These are phyloP conservation scores for Mormyrus iriodes DNA, from an alignment of 2,113 vertebrate species.

Conservation along the genomic window DNA sequence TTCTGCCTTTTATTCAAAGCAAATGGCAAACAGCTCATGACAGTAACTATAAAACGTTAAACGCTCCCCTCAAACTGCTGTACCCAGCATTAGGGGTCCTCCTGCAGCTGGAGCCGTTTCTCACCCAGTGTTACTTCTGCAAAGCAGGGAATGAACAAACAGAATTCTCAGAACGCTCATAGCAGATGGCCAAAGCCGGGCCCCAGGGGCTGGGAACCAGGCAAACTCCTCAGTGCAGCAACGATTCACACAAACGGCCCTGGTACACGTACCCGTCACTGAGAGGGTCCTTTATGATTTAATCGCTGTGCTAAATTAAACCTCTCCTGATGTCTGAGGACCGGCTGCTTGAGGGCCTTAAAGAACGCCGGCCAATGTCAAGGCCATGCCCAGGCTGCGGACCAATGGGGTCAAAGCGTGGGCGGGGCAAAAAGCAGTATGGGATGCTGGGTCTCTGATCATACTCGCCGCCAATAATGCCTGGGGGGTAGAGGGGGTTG, in stretches of 20 bases:
- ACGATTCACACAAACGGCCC: not conserved
- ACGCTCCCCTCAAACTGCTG: not conserved
- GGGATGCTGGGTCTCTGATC: slow-evolving; percentile 49
- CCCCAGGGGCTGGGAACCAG: not conserved
- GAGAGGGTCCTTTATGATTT: not conserved
- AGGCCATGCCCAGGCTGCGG: slow-evolving; percentile 9
- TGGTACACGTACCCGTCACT: not conserved
- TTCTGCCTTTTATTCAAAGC: slow-evolving; percentile 20
- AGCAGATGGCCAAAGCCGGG: not conserved
- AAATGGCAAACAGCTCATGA: not conserved
- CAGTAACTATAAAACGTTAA: not conserved
- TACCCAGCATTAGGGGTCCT: not conserved
- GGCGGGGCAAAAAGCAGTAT: slow-evolving; percentile 44
- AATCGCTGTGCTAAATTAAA: slow-evolving; percentile 51
- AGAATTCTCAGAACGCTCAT: not conserved
- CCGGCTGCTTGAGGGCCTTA: slow-evolving; percentile 24
- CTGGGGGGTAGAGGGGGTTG: slow-evolving; percentile 42
- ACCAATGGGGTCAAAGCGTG: slow-evolving; percentile 51
- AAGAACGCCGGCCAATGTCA: slow-evolving; percentile 22
- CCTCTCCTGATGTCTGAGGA: slow-evolving; percentile 46
- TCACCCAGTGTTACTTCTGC: not conserved
- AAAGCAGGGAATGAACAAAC: not conserved
- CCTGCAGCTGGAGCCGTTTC: not conserved
- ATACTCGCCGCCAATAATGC: slow-evolving; percentile 62
- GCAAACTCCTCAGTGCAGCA: not conserved